A percentile compares a stretch with the other conserved stretches of the same genome.
phyloP scores from a whole-genome alignment of 2,888 invertebrate genomes.

The Campoplex capitator region DNA sequence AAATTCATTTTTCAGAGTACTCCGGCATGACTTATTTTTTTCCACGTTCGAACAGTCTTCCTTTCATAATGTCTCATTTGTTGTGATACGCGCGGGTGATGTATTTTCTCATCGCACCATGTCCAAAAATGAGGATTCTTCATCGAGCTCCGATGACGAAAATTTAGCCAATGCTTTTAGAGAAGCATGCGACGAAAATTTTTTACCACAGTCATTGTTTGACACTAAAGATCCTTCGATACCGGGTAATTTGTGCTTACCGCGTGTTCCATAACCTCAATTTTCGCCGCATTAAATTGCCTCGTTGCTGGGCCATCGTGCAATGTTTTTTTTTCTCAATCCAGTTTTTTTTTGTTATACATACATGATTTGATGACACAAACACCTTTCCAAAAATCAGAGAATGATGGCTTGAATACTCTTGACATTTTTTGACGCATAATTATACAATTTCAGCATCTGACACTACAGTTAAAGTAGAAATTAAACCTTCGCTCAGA shows the following conservation, averaged over 20 bases:
- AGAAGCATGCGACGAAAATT: constrained; percentile 78
- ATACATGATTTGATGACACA: neutral
- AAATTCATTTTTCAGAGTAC: neutral
- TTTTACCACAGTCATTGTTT: constrained; percentile 74
- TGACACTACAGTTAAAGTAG: constrained; percentile 3
- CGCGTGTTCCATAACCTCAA: constrained; percentile 49
- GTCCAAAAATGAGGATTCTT: constrained; percentile 53
- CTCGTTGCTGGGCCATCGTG: neutral
- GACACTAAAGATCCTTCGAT: constrained; percentile 34
- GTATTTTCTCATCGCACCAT: neutral
- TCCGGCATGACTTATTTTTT: neutral
- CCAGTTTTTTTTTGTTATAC: neutral
- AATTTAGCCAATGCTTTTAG: constrained; percentile 70
- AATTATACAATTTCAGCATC: constrained; percentile 11
- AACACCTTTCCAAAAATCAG: neutral
- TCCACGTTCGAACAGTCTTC: neutral
- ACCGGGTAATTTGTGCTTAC: constrained; percentile 33
- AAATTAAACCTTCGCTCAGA: constrained; percentile 51
- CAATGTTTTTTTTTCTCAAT: neutral
- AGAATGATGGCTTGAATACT: neutral
- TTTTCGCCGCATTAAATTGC: neutral
- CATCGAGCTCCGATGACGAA: constrained; percentile 79
- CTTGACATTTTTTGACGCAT: neutral
- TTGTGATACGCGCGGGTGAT: constrained; percentile 21
- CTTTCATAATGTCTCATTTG: neutral